phyloP scores from a whole-genome alignment of 2,888 invertebrate genomes.

The Cheilosia pagana region DNA sequence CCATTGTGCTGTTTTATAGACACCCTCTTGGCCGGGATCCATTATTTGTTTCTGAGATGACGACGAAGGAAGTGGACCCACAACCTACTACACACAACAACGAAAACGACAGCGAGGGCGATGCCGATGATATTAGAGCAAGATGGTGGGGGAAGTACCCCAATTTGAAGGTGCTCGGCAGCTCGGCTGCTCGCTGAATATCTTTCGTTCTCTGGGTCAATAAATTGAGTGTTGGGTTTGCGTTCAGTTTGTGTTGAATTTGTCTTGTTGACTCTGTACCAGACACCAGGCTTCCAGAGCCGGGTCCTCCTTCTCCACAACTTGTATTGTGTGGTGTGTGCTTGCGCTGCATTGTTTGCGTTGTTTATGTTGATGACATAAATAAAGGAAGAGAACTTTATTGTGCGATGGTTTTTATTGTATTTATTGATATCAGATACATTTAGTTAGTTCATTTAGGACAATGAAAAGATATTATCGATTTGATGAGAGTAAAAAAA shows the following conservation, averaged over 20 bases:
- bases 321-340: constrained; percentile 1
- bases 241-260: constrained; percentile 22
- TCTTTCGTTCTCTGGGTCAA: constrained; percentile 47
- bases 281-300: too few relatives aligned
- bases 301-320: neutral
- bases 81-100: neutral
- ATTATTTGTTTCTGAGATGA: constrained; percentile 48
- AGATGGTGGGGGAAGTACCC: constrained; percentile 23
- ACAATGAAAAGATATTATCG: constrained; percentile 63
- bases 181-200: constrained; percentile 8
- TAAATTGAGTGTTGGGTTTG: constrained; percentile 53
- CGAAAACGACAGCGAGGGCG: constrained; percentile 4
- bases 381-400: constrained; percentile 44
- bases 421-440: constrained; percentile 65
- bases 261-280: constrained; percentile 23
- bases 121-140: constrained; percentile 36
- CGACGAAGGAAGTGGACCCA: constrained; percentile 9
- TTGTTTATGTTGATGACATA: constrained; percentile 58
- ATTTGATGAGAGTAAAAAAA: constrained; percentile 28
- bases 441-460: constrained; percentile 60
- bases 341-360: constrained; percentile 35
- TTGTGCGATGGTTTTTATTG: constrained; percentile 55
- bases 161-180: constrained; percentile 57
- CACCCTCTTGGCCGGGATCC: constrained; percentile 29
- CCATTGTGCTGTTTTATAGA: constrained; percentile 34